These are phyloP conservation scores for Neodiprion pinetum DNA, from an alignment of 1,140 invertebrate genomes.

Conservation along the genomic window DNA sequence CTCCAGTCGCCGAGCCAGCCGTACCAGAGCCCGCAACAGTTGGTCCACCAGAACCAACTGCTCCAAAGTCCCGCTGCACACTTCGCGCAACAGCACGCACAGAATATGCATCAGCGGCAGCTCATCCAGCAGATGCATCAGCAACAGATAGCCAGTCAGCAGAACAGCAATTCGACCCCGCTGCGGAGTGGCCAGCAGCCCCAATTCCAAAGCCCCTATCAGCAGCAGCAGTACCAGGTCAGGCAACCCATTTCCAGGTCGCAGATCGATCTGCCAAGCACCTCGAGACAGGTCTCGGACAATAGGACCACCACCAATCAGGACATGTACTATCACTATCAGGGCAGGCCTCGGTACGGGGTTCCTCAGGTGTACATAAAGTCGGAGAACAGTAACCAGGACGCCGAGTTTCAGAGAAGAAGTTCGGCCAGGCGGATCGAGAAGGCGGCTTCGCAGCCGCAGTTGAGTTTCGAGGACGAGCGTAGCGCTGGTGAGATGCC, in stretches of 20 bases:
- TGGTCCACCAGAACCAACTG: conserved; percentile 52
- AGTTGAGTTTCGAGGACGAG: conserved; percentile 67
- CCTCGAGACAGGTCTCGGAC: conserved; percentile 49
- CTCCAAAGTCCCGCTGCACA: conserved; percentile 45
- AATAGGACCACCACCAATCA: conserved; percentile 42
- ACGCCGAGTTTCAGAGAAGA: conserved; percentile 45
- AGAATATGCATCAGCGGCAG: conserved; percentile 60
- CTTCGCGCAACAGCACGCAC: conserved; percentile 54
- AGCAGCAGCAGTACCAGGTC: conserved; percentile 51
- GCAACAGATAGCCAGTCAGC: conserved; percentile 61
- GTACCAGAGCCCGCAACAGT: conserved; percentile 53
- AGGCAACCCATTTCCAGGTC: conserved; percentile 57
- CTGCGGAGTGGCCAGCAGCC: conserved; percentile 37
- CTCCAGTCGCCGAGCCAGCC: conserved; percentile 24
- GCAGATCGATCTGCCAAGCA: conserved; percentile 55
- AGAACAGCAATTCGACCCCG: conserved; percentile 38
- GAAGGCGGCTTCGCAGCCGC: conserved; percentile 70
- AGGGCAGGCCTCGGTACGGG: conserved; percentile 43
- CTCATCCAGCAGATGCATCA: conserved; percentile 68
- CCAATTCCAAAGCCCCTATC: conserved; percentile 47
- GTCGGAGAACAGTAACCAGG: conserved; percentile 43
- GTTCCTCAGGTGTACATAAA: conserved; percentile 54
- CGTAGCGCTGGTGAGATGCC: conserved; percentile 33
- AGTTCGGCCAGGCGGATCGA: conserved; percentile 52
- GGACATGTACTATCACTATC: conserved; percentile 56